Evolutionary conservation across 2,113 vertebrate species (phyloP).

Genomic region (Rattus norvegicus): GRCr8 NC_086037.1:43933501-43934000

Average conservation of each 20-base stretch:
- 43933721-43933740: too few relatives aligned
- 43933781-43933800: background rate
- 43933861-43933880: background rate
- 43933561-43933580: slow-evolving; percentile 98
- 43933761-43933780: background rate
- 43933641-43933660: slow-evolving; percentile 18
- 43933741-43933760: background rate
- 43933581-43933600: slow-evolving; percentile 78
- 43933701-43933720: too few relatives aligned
- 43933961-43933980: background rate
- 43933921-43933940: background rate
- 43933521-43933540: slow-evolving; percentile 95
- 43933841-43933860: background rate
- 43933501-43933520: slow-evolving; percentile 94
- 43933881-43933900: slow-evolving; percentile 15
- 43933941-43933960: background rate
- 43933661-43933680: background rate
- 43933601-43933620: slow-evolving; percentile 38
- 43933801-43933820: background rate
- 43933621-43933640: slow-evolving; percentile 28
- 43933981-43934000: background rate
- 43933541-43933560: slow-evolving; percentile 98
- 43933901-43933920: slow-evolving; percentile 22
- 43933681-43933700: too few relatives aligned
- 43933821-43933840: slow-evolving; percentile 4